Conservation (phyloP, 2,888 invertebrate genomes). For the Orgyia antiqua region DNA sequence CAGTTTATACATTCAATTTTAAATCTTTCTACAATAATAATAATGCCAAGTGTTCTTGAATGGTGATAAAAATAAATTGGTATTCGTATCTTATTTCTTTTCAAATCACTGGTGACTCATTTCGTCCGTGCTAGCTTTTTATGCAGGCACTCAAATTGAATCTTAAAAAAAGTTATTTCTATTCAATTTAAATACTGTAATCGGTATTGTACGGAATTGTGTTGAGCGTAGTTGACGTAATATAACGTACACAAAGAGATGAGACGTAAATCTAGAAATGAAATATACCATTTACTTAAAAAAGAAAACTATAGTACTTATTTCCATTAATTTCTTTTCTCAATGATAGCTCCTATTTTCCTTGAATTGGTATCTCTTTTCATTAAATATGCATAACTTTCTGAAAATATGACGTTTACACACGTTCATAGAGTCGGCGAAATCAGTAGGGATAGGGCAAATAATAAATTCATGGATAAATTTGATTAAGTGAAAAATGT, state of each 20-base stretch:
- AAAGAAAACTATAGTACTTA: no score
- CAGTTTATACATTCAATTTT: constrained; percentile 23
- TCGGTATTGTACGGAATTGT: constrained; percentile 19
- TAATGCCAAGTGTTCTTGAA: constrained; percentile 15
- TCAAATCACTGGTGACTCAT: constrained; percentile 66
- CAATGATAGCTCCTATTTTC: no score
- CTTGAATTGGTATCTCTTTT: no score
- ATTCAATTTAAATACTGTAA: constrained; percentile 31
- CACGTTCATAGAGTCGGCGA: no score
- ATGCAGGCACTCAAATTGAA: constrained; percentile 38
- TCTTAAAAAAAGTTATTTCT: constrained; percentile 29
- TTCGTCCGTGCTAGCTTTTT: constrained; percentile 48
- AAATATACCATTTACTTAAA: no score
- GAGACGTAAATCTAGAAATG: no score
- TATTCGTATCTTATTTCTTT: constrained; percentile 48
- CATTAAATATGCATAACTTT: no score
- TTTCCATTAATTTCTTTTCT: no score
- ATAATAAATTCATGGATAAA: no score
- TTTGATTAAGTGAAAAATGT: no score
- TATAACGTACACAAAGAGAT: neutral
- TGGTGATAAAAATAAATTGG: constrained; percentile 23
- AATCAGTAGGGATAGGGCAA: no score
- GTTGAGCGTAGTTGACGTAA: constrained; percentile 7
- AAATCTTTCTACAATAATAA: constrained; percentile 23
- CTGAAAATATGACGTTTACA: no score